A percentile compares a stretch with the other conserved stretches of the same genome.
These are phyloP conservation scores for Stigmatopora argus DNA, from an alignment of 2,113 vertebrate genomes.

Conservation along the genomic window DNA sequence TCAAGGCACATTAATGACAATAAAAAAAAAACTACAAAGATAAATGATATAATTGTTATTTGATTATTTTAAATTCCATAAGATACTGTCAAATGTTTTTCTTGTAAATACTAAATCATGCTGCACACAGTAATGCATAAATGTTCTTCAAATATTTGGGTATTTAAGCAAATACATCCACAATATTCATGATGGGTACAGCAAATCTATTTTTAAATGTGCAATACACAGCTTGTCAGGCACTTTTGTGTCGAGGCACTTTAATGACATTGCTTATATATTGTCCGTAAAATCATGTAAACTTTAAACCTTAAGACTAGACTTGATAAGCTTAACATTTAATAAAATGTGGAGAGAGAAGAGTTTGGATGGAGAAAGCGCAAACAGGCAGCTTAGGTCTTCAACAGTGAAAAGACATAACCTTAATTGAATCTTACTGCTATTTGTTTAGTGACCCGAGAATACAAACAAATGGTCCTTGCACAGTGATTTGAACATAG, in stretches of 20 bases:
- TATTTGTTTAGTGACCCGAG: not conserved
- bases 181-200: not conserved
- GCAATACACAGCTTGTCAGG: too few species aligned
- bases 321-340: not conserved
- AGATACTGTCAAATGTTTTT: too few species aligned
- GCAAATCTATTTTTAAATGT: too few species aligned
- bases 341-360: not conserved
- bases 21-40: not conserved
- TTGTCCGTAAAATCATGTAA: too few species aligned
- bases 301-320: too few species aligned
- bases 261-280: too few species aligned
- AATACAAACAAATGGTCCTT: not conserved
- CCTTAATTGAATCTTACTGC: slow-evolving; percentile 2
- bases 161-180: too few species aligned
- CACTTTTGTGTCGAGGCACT: too few species aligned
- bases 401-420: not conserved
- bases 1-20: not conserved
- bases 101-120: not conserved
- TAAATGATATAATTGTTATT: not conserved
- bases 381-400: not conserved
- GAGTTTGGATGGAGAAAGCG: not conserved
- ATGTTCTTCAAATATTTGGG: too few species aligned
- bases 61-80: not conserved
- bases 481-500: not conserved
- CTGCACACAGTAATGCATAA: not conserved